phyloP scores from a whole-genome alignment of 2,113 vertebrate genomes.

The Chascanopsetta lugubris region DNA sequence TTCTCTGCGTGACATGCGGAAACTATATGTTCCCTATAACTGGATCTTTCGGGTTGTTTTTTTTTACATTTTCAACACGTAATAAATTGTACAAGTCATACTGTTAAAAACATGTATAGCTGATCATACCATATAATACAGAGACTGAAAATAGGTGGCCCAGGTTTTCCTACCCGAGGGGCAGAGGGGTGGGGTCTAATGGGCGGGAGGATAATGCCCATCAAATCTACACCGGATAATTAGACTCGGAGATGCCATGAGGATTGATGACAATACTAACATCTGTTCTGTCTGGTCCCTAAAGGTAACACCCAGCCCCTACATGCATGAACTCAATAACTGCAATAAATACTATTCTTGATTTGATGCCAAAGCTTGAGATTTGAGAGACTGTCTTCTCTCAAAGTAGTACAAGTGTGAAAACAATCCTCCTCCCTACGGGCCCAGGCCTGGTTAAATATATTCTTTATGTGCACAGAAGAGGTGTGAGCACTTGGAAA shows the following conservation, averaged over 20 bases:
- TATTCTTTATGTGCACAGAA: conserved; percentile 1
- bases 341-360: background rate
- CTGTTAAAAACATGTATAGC: background rate
- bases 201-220: conserved; percentile 27
- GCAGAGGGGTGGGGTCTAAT: conserved; percentile 23
- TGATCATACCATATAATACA: conserved; percentile 7
- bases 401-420: too few species aligned
- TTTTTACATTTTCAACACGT: background rate
- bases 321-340: conserved; percentile 28
- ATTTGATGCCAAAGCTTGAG: conserved; percentile 9
- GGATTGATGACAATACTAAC: conserved; percentile 49
- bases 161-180: conserved; percentile 13
- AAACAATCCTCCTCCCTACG: background rate
- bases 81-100: background rate
- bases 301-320: conserved; percentile 24
- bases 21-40: background rate
- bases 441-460: background rate
- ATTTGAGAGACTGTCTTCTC: background rate
- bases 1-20: background rate
- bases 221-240: conserved; percentile 59
- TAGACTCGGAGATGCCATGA: conserved; percentile 57
- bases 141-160: conserved; percentile 8
- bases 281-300: conserved; percentile 60
- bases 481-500: background rate
- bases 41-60: background rate